phyloP scores from a whole-genome alignment of 2,888 invertebrate species.

The Ariolimax columbianus region DNA sequence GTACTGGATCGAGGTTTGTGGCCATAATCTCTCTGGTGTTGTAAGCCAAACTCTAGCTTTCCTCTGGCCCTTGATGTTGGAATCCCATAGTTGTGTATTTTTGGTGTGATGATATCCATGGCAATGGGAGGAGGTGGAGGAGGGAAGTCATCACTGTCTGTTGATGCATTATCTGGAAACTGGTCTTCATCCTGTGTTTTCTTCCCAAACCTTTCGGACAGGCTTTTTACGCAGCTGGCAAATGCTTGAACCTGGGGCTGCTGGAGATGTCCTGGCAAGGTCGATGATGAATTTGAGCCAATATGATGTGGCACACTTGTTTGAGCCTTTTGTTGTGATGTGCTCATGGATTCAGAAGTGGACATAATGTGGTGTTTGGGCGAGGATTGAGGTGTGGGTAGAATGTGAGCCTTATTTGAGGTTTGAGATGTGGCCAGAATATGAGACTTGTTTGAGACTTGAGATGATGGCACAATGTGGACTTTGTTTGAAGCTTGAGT shows the following conservation, averaged over 20 bases:
- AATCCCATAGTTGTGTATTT: conserved; percentile 74
- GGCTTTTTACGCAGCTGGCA: conserved; percentile 77
- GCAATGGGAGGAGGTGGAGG: conserved; percentile 75
- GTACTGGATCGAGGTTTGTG: conserved; percentile 10
- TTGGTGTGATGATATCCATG: conserved; percentile 75
- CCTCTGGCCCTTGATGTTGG: conserved; percentile 51
- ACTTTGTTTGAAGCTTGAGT: not conserved
- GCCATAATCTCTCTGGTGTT: conserved; percentile 14
- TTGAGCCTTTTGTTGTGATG: not conserved
- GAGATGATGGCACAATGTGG: not conserved
- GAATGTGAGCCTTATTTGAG: not conserved
- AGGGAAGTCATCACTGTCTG: conserved; percentile 74
- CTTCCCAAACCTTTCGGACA: conserved; percentile 74
- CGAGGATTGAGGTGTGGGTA: not conserved
- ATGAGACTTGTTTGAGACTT: not conserved
- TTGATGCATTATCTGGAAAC: conserved; percentile 68
- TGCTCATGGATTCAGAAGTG: not conserved
- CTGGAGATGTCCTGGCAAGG: conserved; percentile 4
- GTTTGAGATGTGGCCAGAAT: not conserved
- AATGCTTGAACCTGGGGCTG: conserved; percentile 73
- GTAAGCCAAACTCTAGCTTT: conserved; percentile 33
- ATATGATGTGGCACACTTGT: not conserved
- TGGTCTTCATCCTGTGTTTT: conserved; percentile 63
- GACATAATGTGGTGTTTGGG: not conserved
- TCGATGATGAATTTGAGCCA: not conserved